A percentile compares a stretch with the other conserved stretches of the same genome.
phyloP scores from a whole-genome alignment of 53 echinoderm and acorn worm species.

The Zoroaster sp. region DNA sequence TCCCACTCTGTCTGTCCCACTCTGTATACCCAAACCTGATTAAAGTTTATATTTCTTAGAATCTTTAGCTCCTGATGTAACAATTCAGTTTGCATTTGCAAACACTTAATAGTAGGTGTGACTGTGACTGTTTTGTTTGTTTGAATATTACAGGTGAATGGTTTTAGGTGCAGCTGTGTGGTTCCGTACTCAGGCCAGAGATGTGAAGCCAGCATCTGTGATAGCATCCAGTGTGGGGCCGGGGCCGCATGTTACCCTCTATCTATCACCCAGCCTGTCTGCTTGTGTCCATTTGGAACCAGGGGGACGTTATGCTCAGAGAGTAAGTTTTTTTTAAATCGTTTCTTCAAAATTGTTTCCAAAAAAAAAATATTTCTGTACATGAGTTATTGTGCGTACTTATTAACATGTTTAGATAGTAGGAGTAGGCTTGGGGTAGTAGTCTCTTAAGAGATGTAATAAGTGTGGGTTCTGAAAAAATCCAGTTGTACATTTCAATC shows the following conservation, averaged over 20 bases:
- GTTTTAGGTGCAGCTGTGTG: slow-evolving; percentile 70
- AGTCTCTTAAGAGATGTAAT: no score
- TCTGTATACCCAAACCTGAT: no score
- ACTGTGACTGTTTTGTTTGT: background rate
- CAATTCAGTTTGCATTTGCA: background rate
- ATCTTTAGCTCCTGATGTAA: background rate
- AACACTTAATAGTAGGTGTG: background rate
- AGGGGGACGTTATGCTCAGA: slow-evolving; percentile 54
- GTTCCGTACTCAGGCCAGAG: slow-evolving; percentile 59
- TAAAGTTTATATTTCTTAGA: no score
- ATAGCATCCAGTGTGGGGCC: slow-evolving; percentile 57
- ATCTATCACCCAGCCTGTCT: slow-evolving; percentile 48
- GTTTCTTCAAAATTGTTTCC: no score
- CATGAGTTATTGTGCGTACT: no score
- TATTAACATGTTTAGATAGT: no score
- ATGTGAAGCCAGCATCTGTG: slow-evolving; percentile 76
- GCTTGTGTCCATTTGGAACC: slow-evolving; percentile 78
- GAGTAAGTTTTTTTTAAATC: no score
- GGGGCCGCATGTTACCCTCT: slow-evolving; percentile 61
- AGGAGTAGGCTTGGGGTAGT: no score
- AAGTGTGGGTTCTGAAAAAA: no score
- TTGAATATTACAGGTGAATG: slow-evolving; percentile 64
- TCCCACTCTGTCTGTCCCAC: background rate
- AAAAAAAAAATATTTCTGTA: background rate
- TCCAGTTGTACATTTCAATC: no score